Evolutionary conservation across 2,888 invertebrate genomes (phyloP), one percentile per base, ranked within the genome.

Genomic region (Chromoteleia sp.): DNA sequence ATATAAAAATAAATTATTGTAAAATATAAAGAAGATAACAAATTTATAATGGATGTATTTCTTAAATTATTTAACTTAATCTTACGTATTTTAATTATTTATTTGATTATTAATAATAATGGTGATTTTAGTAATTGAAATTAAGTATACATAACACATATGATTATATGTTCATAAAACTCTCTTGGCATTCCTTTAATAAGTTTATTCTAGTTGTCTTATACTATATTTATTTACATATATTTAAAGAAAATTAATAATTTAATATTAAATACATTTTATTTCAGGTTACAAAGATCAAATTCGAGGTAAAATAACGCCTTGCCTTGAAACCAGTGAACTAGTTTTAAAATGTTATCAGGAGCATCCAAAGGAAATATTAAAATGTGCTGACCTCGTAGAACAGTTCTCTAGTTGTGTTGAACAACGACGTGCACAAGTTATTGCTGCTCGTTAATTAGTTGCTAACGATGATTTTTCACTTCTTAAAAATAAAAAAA

Each of bases 341-440:
- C 93, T 93, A 84, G 92, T 95, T 8, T 91, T 94, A 71, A 92
- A 93, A 80, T 95, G 95, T 86, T 95, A 94, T 86, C 93, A 93
- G 84, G 91, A 93, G 3, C 88, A 95, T 92, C 93, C 94, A 3
- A 93, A 92, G 54, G 93, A 94, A 87, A 93, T 94, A 10, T 92
- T 95, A 75, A 93, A 92, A 76, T 95, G 95, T 91, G 92, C 94
- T 0, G 93, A 92, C 81, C 92, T 94, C 86, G 94, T 95, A 0
- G 92, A 93, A 86, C 93, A 93, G 77, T 95, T 95, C 89, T 93
- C 93, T 59, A 92, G 93, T 84, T 95, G 95, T 86, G 94, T 95
- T 12, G 94, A 94, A 87, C 88, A 92, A 84, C 93, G 93, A 85
- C 93, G 94, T 73, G 91, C 93, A n/a, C 88, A 89, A 5, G 86